phyloP scores from a whole-genome alignment of 2,113 vertebrate species.

The Odontesthes bonariensis region DNA sequence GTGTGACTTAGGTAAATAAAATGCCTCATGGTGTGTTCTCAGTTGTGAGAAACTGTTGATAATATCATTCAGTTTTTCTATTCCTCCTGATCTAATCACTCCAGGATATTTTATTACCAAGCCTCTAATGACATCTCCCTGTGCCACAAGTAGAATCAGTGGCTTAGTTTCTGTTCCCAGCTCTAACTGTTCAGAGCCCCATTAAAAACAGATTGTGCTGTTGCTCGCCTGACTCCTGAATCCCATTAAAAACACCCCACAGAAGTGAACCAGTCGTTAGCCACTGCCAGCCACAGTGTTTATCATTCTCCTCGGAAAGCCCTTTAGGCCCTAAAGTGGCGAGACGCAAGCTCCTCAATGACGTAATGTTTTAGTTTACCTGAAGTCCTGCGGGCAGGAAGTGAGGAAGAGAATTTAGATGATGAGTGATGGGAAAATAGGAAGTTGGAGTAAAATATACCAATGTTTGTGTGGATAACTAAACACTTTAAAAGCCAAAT shows the following conservation, averaged over 20 bases:
- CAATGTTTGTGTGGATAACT: conserved; percentile 52
- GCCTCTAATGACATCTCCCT: conserved; percentile 67
- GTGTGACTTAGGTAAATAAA: conserved; percentile 35
- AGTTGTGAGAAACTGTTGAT: conserved; percentile 45
- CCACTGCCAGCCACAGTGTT: conserved; percentile 70
- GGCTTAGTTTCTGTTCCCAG: conserved; percentile 49
- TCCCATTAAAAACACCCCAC: conserved; percentile 73
- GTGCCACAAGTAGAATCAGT: conserved; percentile 49
- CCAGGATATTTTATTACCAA: conserved; percentile 53
- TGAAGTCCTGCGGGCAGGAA: conserved; percentile 75
- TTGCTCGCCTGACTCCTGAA: conserved; percentile 66
- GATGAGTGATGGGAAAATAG: conserved; percentile 77
- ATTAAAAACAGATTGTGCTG: conserved; percentile 74
- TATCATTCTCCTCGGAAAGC: conserved; percentile 53
- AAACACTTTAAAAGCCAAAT: conserved; percentile 44
- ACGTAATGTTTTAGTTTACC: conserved; percentile 79
- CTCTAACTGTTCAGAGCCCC: conserved; percentile 55
- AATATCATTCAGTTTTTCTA: conserved; percentile 16
- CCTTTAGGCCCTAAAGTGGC: conserved; percentile 53
- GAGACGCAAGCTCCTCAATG: conserved; percentile 62
- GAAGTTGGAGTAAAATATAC: conserved; percentile 73
- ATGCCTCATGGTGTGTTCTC: conserved; percentile 31
- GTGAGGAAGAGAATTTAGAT: conserved; percentile 69
- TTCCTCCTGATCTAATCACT: conserved; percentile 53
- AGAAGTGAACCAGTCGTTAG: conserved; percentile 75